Evolutionary conservation across 53 echinoderm and acorn worm species (phyloP).

Genomic region (Holothuria scabra): DNA sequence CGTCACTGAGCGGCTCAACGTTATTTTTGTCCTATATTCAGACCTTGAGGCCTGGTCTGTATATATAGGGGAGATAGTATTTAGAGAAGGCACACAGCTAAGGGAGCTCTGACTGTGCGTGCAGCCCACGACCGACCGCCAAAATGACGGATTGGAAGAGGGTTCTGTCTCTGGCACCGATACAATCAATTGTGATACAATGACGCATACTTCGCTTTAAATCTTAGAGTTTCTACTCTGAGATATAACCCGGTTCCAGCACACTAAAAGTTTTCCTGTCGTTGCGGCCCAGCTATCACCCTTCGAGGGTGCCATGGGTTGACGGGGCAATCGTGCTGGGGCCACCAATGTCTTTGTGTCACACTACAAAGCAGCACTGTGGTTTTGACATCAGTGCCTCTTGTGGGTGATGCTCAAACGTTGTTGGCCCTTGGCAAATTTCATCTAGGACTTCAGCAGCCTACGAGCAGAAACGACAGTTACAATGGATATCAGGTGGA

Average conservation of each 20-base stretch:
- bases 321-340: constrained; percentile 30
- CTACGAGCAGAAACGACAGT: too few species aligned
- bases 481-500: too few species aligned
- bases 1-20: too few species aligned
- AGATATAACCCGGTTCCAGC: constrained; percentile 39
- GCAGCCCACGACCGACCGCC: not conserved
- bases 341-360: constrained; percentile 38
- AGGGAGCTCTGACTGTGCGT: not conserved
- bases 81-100: not conserved
- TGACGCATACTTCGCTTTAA: constrained; percentile 59
- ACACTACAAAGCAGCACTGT: not conserved
- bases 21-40: too few species aligned
- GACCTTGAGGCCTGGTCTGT: too few species aligned
- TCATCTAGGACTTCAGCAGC: too few species aligned
- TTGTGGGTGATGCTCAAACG: too few species aligned
- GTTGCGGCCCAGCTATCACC: constrained; percentile 59
- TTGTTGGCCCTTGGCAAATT: too few species aligned
- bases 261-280: constrained; percentile 29
- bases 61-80: not conserved
- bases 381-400: too few species aligned
- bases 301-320: constrained; percentile 44
- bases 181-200: not conserved
- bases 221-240: constrained; percentile 56
- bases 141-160: constrained; percentile 38
- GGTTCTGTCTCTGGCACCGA: constrained; percentile 32